A percentile compares a stretch with the other conserved stretches of the same genome.
These are phyloP conservation scores for Chirona hameri DNA, from an alignment of 2,888 invertebrate species.

Conservation along the genomic window DNA sequence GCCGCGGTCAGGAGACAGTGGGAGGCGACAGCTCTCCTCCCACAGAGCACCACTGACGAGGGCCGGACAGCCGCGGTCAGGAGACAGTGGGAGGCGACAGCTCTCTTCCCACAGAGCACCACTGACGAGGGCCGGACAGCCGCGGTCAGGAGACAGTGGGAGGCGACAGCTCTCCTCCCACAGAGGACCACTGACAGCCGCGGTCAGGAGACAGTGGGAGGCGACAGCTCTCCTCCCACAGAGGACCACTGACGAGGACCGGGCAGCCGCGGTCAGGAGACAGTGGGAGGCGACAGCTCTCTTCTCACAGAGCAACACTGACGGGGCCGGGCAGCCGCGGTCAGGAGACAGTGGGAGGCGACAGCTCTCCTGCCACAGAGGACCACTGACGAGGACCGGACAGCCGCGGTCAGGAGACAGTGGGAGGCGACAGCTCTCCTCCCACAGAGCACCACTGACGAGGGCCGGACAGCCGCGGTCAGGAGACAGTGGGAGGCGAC, in stretches of 20 bases:
- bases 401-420: background rate
- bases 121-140: too few relatives aligned
- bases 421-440: constrained; percentile 43
- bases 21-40: constrained; percentile 43
- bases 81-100: background rate
- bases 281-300: constrained; percentile 42
- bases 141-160: background rate
- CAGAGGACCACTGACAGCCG: constrained; percentile 40
- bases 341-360: background rate
- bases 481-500: background rate
- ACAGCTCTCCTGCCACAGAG: constrained; percentile 48
- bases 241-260: constrained; percentile 40
- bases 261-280: background rate
- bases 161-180: constrained; percentile 44
- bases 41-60: constrained; percentile 41
- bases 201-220: background rate
- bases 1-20: background rate
- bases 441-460: constrained; percentile 41
- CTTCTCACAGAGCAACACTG: constrained; percentile 42
- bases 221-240: constrained; percentile 45
- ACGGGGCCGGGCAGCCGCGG: too few relatives aligned
- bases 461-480: too few relatives aligned
- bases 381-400: background rate
- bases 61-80: too few relatives aligned
- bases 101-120: constrained; percentile 48